Base-by-base conservation (phyloP, 2,888 invertebrate species). In the Aelia acuminata region DNA sequence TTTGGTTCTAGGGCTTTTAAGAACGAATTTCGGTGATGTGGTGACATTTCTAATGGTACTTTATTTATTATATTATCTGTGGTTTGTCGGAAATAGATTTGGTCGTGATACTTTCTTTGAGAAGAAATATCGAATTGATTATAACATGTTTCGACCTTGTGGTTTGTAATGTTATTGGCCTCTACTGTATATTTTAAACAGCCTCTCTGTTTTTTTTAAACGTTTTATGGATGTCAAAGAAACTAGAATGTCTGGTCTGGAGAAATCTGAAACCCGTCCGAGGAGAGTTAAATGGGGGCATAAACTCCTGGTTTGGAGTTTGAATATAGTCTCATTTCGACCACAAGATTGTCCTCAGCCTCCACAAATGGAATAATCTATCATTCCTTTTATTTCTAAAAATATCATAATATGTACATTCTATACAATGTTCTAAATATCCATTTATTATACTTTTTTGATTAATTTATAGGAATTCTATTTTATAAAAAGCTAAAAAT, bases 241-340 rank as follows among this genome's bases (percentile, higher is more conserved):
- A 70, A 70, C 35, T 70, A 35, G 63, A 70, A 70, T 35, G 31
- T 7, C 63, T n/a, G 63, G 63, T 35, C 63, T 70, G 63, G 31
- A 70, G 63, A 70, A 70, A 70, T 70, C 31, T 70, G 63, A 70
- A 70, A 70, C 63, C 63, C 20, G 63, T 18, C 63, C 31, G 18
- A 20, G 35, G 18, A 35, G 63, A 35, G 63, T 18, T 70, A 70
- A 70, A 70, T 70, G 35, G 18, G 63, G 63, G 35, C 63, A 70
- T 70, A 70, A 70, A 18, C 63, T 70, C 35, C 63, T 35, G 63
- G 1, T 53, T 53, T 70, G 63, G 20, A 35, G 63, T 70, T 70
- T 31, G 31, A 35, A 70, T 70, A 70, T 70, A 35, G 63, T 31
- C 63, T 70, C 63, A 0, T 70, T 31, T 35, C 1, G 26, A 35